Base-by-base conservation (phyloP, 2,888 invertebrate species). In the Argyresthia goedartella region DNA sequence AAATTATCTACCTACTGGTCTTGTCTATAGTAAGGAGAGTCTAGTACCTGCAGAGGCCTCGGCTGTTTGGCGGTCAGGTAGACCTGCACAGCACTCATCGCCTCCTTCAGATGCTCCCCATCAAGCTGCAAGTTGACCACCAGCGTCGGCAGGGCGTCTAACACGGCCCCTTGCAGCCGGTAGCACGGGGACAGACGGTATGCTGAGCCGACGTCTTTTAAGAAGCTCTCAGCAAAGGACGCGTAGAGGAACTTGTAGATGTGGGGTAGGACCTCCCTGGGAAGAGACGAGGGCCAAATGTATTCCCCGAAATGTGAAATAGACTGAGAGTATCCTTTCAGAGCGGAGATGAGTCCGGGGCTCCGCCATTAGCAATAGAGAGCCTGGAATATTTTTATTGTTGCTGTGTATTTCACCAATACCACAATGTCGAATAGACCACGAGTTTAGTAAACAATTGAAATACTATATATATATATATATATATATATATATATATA, bases 261-360 rank as follows among this genome's bases (percentile, higher is more conserved):
- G 51, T 82, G 76, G 0, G 93, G 93, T 14, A 93, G 73, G 0
- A 92, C 89, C 61, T 93, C 91, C 55, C 92, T 93, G 72, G 8
- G 36, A 15, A 13, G n/a, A 1, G 8, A 13, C 13, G 4, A n/a
- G 43, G 14, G 13, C 8, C 2, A 43, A 14, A n/a, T 39, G 1
- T 39, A 39, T 4, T 39, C 3, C 39, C 8, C 39, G n/a, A 2
- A 39, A 8, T 39, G 8, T 39, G n/a, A n/a, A n/a, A n/a, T n/a
- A n/a, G n/a, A n/a, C n/a, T n/a, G n/a, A 39, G n/a, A 4, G 25
- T 39, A 39, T n/a, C 3, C 3, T 39, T 39, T 39, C 8, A 11
- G 39, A 39, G 39, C n/a, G 8, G 39, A 25, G 25, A 25, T 25
- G 25, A 25, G 25, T 4, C 3, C 25, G 25, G 25, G 25, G 2